phyloP scores from a whole-genome alignment of 2,797 vertebrate species.

The Brachymystax lenok region DNA sequence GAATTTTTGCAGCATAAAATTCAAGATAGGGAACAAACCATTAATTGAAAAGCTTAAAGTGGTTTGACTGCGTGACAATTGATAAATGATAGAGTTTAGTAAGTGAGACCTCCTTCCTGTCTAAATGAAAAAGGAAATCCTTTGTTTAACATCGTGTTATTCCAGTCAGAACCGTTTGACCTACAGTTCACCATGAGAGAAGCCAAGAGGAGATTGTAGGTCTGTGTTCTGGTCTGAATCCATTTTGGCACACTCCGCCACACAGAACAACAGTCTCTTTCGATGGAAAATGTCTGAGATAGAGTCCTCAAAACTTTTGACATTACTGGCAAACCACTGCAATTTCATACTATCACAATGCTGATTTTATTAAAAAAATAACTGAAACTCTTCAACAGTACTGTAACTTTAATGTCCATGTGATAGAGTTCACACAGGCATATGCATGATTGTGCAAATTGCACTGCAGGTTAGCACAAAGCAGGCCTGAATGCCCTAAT shows the following conservation, averaged over 20 bases:
- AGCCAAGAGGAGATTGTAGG: slow-evolving; percentile 40
- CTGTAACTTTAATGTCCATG: too few species aligned
- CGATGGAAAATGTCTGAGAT: background rate
- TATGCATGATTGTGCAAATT: too few species aligned
- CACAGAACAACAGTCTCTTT: background rate
- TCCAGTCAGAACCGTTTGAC: slow-evolving; percentile 60
- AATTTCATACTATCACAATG: too few species aligned
- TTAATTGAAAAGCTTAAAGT: background rate
- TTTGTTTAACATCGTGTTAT: slow-evolving; percentile 76
- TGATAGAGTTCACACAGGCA: too few species aligned
- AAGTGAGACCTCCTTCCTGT: slow-evolving; percentile 46
- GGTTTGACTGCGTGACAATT: slow-evolving; percentile 63
- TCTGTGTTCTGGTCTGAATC: slow-evolving; percentile 23
- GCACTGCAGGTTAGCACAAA: too few species aligned
- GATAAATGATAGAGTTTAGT: slow-evolving; percentile 57
- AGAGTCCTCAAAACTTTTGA: background rate
- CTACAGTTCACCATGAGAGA: slow-evolving; percentile 35
- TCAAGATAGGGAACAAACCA: too few species aligned
- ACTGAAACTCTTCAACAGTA: too few species aligned
- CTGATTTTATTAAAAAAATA: too few species aligned
- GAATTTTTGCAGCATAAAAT: too few species aligned
- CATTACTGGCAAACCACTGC: too few species aligned
- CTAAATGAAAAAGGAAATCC: slow-evolving; percentile 72
- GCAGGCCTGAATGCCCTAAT: too few species aligned
- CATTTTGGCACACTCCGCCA: background rate